Conservation (phyloP, 35 echinoderm and acorn worm species). For the Anneissia japonica region DNA sequence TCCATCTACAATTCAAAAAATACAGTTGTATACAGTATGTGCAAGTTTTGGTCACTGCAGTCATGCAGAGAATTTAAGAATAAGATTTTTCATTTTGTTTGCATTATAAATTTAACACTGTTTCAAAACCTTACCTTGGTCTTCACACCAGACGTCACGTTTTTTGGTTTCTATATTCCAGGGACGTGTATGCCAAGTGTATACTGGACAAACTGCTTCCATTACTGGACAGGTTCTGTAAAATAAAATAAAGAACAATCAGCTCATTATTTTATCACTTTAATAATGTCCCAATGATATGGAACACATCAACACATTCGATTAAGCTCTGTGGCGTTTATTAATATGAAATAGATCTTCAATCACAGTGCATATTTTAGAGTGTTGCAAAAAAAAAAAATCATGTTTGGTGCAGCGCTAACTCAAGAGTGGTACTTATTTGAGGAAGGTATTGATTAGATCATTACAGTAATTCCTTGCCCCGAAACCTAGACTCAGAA, state of each 20-base stretch:
- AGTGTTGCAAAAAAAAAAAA: too few relatives aligned
- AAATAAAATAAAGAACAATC: neutral
- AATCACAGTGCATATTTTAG: too few relatives aligned
- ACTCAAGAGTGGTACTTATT: too few relatives aligned
- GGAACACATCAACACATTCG: too few relatives aligned
- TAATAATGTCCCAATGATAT: too few relatives aligned
- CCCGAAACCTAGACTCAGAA: too few relatives aligned
- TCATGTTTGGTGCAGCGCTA: too few relatives aligned
- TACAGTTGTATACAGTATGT: neutral
- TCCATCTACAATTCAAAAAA: neutral
- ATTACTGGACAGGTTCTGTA: slow-evolving; percentile 30
- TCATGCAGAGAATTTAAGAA: neutral
- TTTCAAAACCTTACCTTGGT: slow-evolving; percentile 40
- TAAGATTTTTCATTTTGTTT: neutral
- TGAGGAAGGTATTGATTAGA: too few relatives aligned
- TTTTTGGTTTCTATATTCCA: slow-evolving; percentile 17
- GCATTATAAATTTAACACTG: neutral
- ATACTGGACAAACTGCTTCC: slow-evolving; percentile 49
- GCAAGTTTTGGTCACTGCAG: neutral
- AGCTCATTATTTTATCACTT: too few relatives aligned
- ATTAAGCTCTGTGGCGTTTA: too few relatives aligned
- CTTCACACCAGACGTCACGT: slow-evolving; percentile 84
- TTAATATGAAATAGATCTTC: too few relatives aligned
- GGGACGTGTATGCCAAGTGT: slow-evolving; percentile 47
- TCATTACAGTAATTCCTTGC: too few relatives aligned